These are phyloP conservation scores for Eulithis prunata DNA, from an alignment of 2,888 invertebrate species.

Conservation along the genomic window DNA sequence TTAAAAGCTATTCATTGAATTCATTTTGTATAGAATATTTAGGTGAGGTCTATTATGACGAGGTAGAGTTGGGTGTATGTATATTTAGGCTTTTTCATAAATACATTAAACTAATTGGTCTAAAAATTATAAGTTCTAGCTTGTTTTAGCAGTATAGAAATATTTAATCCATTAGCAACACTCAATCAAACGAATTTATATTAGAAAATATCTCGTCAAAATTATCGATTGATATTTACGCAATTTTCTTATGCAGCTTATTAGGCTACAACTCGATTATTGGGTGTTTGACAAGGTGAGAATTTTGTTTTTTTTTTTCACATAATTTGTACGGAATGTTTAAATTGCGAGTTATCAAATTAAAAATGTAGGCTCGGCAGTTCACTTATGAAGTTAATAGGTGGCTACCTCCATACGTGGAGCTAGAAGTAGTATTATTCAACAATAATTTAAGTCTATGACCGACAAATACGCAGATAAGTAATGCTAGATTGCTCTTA, in stretches of 20 bases:
- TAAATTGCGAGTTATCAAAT: slow-evolving; percentile 53
- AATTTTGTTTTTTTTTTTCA: slow-evolving; percentile 38
- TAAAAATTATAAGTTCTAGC: too few species aligned
- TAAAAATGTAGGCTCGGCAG: slow-evolving; percentile 55
- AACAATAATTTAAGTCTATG: slow-evolving; percentile 47
- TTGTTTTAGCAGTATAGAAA: background rate
- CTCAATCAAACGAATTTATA: slow-evolving; percentile 25
- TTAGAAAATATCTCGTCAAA: slow-evolving; percentile 29
- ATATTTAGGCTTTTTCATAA: too few species aligned
- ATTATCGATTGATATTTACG: slow-evolving; percentile 8
- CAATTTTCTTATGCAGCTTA: slow-evolving; percentile 9
- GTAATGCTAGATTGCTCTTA: slow-evolving; percentile 2
- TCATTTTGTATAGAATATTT: too few species aligned
- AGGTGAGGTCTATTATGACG: too few species aligned
- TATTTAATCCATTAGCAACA: too few species aligned
- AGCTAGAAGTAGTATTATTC: slow-evolving; percentile 44
- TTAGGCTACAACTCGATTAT: slow-evolving; percentile 21
- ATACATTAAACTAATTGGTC: too few species aligned
- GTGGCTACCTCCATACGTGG: slow-evolving; percentile 48
- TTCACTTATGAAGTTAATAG: slow-evolving; percentile 60
- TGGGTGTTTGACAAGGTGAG: slow-evolving; percentile 43
- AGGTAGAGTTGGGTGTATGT: too few species aligned
- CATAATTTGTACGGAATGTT: slow-evolving; percentile 49
- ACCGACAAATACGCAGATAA: slow-evolving; percentile 37
- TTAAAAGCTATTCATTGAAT: slow-evolving; percentile 11